Base-by-base conservation (phyloP, 2,113 vertebrate genomes). In the Toxotes jaculatrix region DNA sequence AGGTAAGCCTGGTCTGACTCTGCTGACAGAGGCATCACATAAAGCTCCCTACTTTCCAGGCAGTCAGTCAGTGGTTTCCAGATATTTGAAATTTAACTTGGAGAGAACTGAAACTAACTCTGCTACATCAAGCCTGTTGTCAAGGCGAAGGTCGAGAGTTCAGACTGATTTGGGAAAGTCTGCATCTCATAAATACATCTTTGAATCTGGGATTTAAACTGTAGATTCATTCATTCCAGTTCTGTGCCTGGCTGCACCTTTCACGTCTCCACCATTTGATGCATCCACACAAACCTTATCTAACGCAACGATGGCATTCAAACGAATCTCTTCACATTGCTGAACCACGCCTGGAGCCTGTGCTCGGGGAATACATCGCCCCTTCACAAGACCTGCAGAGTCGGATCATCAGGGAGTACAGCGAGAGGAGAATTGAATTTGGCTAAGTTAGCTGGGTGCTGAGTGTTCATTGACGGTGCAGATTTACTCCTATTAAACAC, bases 401-500 rank as follows among this genome's bases (percentile, higher is more conserved):
- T 66, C 8, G 13, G 40, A 36, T 42, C 73, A 72, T 17, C 12
- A 1, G 71, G 36, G 73, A 60, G n/a, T 0, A 9, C 9, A 17
- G 47, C n/a, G 19, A 32, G 16, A 61, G 47, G 51, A 67, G 61
- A 14, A 71, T 19, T 34, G 10, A 43, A 80, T 88, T 80, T 87
- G 60, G 51, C 32, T 53, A 36, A 2, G 65, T 75, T 45, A 59
- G 5, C 45, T 42, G 19, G 40, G 40, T 73, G 82, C 80, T 73
- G 51, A 67, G 69, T 47, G 60, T 3, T 72, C 45, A 17, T 3
- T 27, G 60, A 57, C 23, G 3, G 21, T 73, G 62, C 79, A 84
- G 59, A 70, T 80, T 47, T 27, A 57, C 61, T 53, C 23, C 45
- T 16, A 60, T 74, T 88, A 68, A 80, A 77, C 57, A 36, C 47